A percentile compares a stretch with the other conserved stretches of the same genome.
Evolutionary conservation across 2,888 invertebrate genomes (phyloP).

Genomic region (Atethmia centrago): DNA sequence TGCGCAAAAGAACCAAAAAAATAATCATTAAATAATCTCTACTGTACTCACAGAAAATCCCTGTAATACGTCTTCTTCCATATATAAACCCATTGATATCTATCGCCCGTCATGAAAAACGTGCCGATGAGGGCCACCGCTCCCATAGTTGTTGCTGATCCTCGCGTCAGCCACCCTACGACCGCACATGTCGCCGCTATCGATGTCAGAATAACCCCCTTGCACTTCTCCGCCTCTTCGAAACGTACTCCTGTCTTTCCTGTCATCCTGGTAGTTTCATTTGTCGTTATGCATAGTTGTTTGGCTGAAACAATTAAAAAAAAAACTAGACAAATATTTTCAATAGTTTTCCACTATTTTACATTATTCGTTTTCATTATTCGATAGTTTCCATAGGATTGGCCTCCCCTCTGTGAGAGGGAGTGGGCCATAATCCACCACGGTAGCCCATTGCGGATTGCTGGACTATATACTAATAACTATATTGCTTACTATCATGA

Average conservation of each 20-base stretch:
- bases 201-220: conserved; percentile 74
- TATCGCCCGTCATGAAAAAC: conserved; percentile 84
- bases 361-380: not conserved
- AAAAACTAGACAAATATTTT: not conserved
- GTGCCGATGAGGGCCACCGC: conserved; percentile 74
- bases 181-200: conserved; percentile 72
- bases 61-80: conserved; percentile 84
- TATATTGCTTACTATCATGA: not conserved
- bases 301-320: conserved; percentile 55
- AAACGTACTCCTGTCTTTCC: conserved; percentile 84
- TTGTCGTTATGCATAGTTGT: conserved; percentile 67
- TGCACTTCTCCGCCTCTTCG: conserved; percentile 84
- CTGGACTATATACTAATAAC: not conserved
- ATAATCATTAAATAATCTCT: not conserved
- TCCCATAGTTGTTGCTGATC: conserved; percentile 72
- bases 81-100: conserved; percentile 88
- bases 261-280: conserved; percentile 83
- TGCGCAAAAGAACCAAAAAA: not conserved
- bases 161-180: conserved; percentile 76
- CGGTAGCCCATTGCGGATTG: no score
- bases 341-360: not conserved
- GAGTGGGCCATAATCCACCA: no score
- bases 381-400: not conserved
- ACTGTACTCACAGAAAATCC: conserved; percentile 82
- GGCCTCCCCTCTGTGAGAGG: not conserved